Evolutionary conservation across 2,888 invertebrate genomes (phyloP).

Genomic region (Scelioninae gen. 1): DNA sequence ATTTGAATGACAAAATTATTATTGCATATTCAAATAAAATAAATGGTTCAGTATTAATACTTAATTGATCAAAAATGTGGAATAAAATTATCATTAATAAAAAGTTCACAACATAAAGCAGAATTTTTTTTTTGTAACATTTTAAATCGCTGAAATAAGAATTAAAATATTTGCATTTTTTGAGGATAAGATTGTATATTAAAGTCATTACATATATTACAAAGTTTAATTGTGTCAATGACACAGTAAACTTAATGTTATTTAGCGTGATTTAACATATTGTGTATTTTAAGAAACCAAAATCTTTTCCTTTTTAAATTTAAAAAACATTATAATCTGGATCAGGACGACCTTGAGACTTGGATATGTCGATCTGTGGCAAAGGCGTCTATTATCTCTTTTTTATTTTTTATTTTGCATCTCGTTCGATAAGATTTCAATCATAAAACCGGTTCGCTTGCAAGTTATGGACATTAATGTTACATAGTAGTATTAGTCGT

Average conservation of each 20-base stretch:
- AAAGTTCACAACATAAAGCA: too few relatives aligned
- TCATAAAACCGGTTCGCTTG: slow-evolving; percentile 38
- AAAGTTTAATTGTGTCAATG: not conserved
- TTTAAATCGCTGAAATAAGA: too few relatives aligned
- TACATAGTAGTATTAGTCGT: slow-evolving; percentile 32
- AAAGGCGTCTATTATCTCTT: slow-evolving; percentile 40
- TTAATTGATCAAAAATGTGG: too few relatives aligned
- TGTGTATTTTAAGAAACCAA: not conserved
- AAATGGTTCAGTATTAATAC: too few relatives aligned
- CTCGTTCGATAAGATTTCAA: slow-evolving; percentile 44
- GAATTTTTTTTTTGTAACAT: too few relatives aligned
- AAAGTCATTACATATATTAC: too few relatives aligned
- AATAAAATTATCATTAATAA: too few relatives aligned
- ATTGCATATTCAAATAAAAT: too few relatives aligned
- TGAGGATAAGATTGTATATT: too few relatives aligned
- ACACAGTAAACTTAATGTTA: not conserved
- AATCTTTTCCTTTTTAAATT: slow-evolving; percentile 9
- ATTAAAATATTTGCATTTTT: too few relatives aligned
- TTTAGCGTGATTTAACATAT: not conserved
- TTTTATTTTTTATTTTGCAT: slow-evolving; percentile 32
- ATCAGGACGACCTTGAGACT: slow-evolving; percentile 42
- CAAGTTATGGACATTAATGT: slow-evolving; percentile 31
- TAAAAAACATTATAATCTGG: slow-evolving; percentile 7
- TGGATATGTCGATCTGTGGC: slow-evolving; percentile 24
- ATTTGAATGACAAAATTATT: too few relatives aligned